Evolutionary conservation across 2,888 invertebrate species (phyloP).

Genomic region (Homarus gammarus): DNA sequence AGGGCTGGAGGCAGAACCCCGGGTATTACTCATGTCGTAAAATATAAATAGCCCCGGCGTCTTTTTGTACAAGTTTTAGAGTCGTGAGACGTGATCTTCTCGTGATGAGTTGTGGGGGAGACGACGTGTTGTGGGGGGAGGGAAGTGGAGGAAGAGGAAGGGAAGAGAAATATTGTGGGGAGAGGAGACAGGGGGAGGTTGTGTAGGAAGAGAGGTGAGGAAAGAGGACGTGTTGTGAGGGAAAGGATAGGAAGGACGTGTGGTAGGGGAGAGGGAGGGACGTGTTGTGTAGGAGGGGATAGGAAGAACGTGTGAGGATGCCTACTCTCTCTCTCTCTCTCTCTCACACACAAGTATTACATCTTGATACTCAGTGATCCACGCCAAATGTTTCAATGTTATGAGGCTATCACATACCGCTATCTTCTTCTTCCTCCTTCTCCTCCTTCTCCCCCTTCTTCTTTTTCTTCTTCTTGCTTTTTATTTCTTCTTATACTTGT

Average conservation of each 20-base stretch:
- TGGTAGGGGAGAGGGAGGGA: neutral
- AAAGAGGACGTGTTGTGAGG: too few species aligned
- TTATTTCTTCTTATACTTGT: too few species aligned
- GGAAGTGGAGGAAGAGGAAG: neutral
- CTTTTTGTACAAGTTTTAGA: neutral
- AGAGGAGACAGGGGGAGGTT: neutral
- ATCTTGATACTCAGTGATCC: too few species aligned
- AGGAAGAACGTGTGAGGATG: too few species aligned
- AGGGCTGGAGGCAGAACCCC: neutral
- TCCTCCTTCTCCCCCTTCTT: too few species aligned
- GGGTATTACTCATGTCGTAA: conserved; percentile 52
- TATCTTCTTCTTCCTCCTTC: too few species aligned
- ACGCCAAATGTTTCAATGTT: too few species aligned
- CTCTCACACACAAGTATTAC: too few species aligned
- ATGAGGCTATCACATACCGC: too few species aligned
- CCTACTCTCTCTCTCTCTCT: too few species aligned
- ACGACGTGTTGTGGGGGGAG: neutral
- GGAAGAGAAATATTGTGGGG: neutral
- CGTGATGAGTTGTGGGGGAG: neutral
- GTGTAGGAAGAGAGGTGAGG: neutral
- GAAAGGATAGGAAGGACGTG: neutral
- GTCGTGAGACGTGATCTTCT: neutral
- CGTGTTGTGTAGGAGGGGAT: too few species aligned
- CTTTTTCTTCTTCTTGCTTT: too few species aligned
- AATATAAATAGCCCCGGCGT: conserved; percentile 47